phyloP scores from a whole-genome alignment of 2,888 invertebrate species.

The Cryptophagus acutangulus region DNA sequence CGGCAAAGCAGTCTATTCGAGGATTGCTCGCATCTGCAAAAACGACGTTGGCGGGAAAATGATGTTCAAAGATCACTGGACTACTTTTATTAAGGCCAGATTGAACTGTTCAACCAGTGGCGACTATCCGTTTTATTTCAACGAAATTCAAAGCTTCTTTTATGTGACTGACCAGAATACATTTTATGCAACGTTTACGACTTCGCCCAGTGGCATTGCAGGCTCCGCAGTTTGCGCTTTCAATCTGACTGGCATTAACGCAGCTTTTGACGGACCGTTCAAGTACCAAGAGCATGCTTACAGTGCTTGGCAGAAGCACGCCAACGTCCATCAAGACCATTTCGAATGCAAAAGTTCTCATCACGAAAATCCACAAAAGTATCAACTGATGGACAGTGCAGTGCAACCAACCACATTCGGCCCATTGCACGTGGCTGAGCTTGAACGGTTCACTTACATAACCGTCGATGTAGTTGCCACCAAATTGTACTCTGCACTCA shows the following conservation, averaged over 20 bases:
- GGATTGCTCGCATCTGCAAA: slow-evolving; percentile 88
- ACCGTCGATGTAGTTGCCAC: slow-evolving; percentile 77
- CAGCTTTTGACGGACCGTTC: slow-evolving; percentile 80
- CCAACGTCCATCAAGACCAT: slow-evolving; percentile 54
- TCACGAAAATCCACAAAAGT: slow-evolving; percentile 60
- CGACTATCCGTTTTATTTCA: slow-evolving; percentile 81
- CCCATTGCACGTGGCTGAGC: slow-evolving; percentile 66
- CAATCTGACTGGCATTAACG: slow-evolving; percentile 74
- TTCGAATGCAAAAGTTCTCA: slow-evolving; percentile 55
- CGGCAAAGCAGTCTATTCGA: slow-evolving; percentile 81
- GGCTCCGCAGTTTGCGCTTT: slow-evolving; percentile 91
- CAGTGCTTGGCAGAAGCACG: slow-evolving; percentile 71
- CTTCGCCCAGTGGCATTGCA: slow-evolving; percentile 79
- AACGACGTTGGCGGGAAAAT: slow-evolving; percentile 77
- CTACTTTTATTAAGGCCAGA: slow-evolving; percentile 84
- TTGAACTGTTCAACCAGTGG: slow-evolving; percentile 80
- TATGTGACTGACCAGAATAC: slow-evolving; percentile 72
- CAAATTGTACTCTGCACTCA: slow-evolving; percentile 63
- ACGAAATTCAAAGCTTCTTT: slow-evolving; percentile 81
- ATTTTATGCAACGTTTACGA: slow-evolving; percentile 80
- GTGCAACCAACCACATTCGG: slow-evolving; percentile 67
- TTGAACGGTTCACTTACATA: slow-evolving; percentile 71
- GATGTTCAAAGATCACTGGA: slow-evolving; percentile 80
- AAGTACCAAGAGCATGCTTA: slow-evolving; percentile 74
- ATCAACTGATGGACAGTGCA: slow-evolving; percentile 83